Base-by-base conservation (phyloP, 1,140 invertebrate species). In the Parasteatoda tepidariorum region DNA sequence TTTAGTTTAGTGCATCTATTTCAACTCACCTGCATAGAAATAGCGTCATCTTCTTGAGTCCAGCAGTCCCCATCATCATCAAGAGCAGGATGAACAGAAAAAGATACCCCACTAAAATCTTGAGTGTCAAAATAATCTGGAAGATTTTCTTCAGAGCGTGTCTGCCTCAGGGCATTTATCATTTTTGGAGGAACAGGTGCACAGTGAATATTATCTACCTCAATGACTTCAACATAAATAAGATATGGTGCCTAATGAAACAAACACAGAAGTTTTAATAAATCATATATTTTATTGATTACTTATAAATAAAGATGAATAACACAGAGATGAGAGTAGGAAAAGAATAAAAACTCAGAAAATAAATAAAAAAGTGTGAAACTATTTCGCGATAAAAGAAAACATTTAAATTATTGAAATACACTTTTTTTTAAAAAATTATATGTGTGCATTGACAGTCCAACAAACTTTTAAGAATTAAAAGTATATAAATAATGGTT, bases 11-110 rank as follows among this genome's bases (percentile, higher is more conserved):
- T 18, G 11, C 22, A 74, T 34, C 22, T 22, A 41, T 75, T 66
- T 15, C 26, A 79, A 84, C 79, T 85, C 86, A 94, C 93, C 91
- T 94, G 93, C 87, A 92, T 91, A 2, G 93, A 93, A 31, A 98
- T 95, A 87, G 98, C 97, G 89, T 98, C 97, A 88, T 98, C 97
- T 87, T 98, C 96, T 88, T 97, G 96, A 85, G 95, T 97, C 96
- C 97, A 98, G 88, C 93, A 93, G 85, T 94, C 93, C 33, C 90
- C 92, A 87, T 91, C 91, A 89, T 94, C 94, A 67, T 87, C 87
- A 66, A 86, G 83, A 13, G 85, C 84, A 73, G 84, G 61, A 68
- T 83, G 79, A 7, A 86, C 6, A 59, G 22, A 86, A 59, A 86
- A 87, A 68, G 28, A 85, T 6, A 83, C 85, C 83, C 67, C 84